A percentile compares a stretch with the other conserved stretches of the same genome.
These are phyloP conservation scores for Cepphus grylle DNA, from an alignment of 2,113 vertebrate genomes.

Conservation along the genomic window DNA sequence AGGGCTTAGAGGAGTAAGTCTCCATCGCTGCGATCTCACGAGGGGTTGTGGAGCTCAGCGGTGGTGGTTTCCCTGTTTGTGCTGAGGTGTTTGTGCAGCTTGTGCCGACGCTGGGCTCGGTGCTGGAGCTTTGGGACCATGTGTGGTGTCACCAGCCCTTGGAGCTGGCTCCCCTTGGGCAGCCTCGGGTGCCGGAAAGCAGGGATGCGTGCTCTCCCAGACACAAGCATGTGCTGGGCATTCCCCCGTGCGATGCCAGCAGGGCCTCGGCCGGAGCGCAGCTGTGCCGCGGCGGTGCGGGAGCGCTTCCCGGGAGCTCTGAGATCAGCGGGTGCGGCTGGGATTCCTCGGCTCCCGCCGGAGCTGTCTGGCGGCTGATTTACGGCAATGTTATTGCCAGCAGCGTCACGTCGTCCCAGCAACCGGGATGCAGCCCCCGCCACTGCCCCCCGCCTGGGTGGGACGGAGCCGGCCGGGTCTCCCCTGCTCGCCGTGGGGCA, in stretches of 20 bases:
- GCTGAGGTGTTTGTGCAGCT: background rate
- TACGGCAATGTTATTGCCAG: conserved; percentile 27
- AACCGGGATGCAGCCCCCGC: background rate
- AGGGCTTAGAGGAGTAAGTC: background rate
- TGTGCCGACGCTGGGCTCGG: accelerated
- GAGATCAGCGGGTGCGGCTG: conserved; percentile 36
- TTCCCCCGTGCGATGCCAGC: background rate
- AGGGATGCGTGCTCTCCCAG: accelerated
- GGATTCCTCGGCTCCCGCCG: conserved; percentile 19
- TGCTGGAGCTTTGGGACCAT: accelerated
- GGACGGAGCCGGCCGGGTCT: background rate
- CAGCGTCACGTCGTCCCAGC: background rate
- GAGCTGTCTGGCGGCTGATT: background rate
- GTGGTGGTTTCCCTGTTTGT: accelerated
- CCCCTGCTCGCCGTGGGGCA: background rate
- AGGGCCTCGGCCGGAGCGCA: background rate
- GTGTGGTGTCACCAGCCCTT: accelerated
- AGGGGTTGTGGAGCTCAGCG: background rate
- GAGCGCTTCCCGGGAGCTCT: background rate
- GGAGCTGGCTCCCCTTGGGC: accelerated
- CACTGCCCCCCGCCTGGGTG: accelerated
- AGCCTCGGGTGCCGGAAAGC: accelerated
- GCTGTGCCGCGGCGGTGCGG: background rate
- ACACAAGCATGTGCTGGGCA: background rate
- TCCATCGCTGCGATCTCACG: background rate